These are phyloP conservation scores for Eurystomus glaucurus DNA, from an alignment of 2,797 vertebrate genomes.

Conservation along the genomic window DNA sequence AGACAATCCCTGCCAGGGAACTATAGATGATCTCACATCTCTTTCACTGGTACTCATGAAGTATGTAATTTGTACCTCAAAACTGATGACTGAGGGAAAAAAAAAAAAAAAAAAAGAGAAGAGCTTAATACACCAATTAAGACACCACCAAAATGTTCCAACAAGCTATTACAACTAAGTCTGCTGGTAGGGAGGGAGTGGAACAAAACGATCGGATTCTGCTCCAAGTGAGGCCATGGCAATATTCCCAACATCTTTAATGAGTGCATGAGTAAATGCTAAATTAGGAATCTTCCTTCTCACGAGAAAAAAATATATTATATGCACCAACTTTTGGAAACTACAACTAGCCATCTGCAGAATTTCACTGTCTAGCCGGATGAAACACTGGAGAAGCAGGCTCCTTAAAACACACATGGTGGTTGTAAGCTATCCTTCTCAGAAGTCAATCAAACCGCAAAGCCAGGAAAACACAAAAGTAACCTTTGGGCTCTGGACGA, in stretches of 20 bases:
- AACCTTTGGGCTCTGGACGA: neutral
- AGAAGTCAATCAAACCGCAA: neutral
- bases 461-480: neutral
- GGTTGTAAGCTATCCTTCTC: neutral
- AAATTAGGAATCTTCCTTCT: conserved; percentile 59
- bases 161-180: conserved; percentile 56
- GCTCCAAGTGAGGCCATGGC: conserved; percentile 58
- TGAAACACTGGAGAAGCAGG: neutral
- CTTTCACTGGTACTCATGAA: conserved; percentile 19
- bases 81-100: conserved; percentile 55
- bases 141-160: conserved; percentile 34
- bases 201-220: conserved; percentile 22
- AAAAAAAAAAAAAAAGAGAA: neutral
- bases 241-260: conserved; percentile 60
- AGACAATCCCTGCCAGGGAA: conserved; percentile 39
- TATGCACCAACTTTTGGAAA: conserved; percentile 24
- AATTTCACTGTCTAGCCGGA: conserved; percentile 36
- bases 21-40: conserved; percentile 54
- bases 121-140: conserved; percentile 55
- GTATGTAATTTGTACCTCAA: conserved; percentile 50
- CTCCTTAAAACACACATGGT: neutral
- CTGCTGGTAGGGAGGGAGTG: conserved; percentile 30
- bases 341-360: conserved; percentile 36
- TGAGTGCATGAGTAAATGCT: conserved; percentile 25
- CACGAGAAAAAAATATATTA: neutral